A percentile compares a stretch with the other conserved stretches of the same genome.
Evolutionary conservation across 2,113 vertebrate species (phyloP).

Genomic region (Perca fluviatilis): DNA sequence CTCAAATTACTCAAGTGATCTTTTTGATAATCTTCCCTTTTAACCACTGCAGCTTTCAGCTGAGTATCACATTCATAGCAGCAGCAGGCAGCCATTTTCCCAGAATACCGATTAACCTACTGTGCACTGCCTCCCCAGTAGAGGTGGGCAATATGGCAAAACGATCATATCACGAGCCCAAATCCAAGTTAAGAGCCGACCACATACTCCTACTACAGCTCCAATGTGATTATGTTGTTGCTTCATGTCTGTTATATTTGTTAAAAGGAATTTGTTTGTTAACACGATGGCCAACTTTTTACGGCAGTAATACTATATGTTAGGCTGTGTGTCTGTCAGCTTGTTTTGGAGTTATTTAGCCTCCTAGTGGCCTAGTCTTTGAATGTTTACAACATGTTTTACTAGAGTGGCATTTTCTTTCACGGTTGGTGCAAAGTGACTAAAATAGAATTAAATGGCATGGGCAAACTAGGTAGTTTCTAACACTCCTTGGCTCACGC

Average conservation of each 20-base stretch:
- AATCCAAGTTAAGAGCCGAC: neutral
- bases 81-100: conserved; percentile 10
- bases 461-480: neutral
- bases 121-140: neutral
- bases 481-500: neutral
- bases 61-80: neutral
- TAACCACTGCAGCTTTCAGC: neutral
- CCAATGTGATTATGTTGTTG: neutral
- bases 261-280: neutral
- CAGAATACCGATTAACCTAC: neutral
- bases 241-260: neutral
- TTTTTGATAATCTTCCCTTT: neutral
- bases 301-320: neutral
- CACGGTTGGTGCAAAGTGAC: no score
- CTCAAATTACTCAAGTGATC: neutral
- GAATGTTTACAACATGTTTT: neutral
- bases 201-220: neutral
- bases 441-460: no score
- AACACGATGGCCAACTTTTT: neutral
- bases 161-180: neutral
- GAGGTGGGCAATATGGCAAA: neutral
- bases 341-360: neutral
- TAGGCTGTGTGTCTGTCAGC: neutral
- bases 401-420: neutral
- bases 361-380: neutral